Conservation (phyloP, 92 coral and sea anemone species). For the Paramuricea clavata region DNA sequence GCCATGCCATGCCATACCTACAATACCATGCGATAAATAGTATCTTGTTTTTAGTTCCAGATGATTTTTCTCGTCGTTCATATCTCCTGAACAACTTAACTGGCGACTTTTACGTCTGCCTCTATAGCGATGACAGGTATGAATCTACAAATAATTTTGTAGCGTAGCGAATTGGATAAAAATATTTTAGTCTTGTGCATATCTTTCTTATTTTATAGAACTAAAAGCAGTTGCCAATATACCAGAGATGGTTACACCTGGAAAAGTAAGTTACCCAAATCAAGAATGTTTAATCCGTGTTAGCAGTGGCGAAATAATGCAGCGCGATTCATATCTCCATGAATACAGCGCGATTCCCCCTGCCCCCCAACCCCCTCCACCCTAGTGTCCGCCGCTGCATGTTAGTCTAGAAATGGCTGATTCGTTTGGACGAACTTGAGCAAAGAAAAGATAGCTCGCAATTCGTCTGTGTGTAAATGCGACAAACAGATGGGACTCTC, state of each 20-base stretch:
- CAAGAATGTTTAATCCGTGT: too few relatives aligned
- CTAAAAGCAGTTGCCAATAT: constrained; percentile 80
- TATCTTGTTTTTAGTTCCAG: constrained; percentile 60
- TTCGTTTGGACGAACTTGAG: too few relatives aligned
- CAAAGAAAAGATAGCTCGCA: too few relatives aligned
- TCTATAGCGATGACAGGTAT: constrained; percentile 75
- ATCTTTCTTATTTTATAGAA: constrained; percentile 51
- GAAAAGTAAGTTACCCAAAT: constrained; percentile 79
- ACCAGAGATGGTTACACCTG: constrained; percentile 78
- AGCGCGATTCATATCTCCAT: too few relatives aligned
- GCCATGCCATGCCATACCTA: constrained; percentile 1
- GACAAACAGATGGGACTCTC: too few relatives aligned
- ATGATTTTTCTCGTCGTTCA: constrained; percentile 76
- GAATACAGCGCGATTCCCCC: too few relatives aligned
- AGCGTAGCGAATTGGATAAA: background rate
- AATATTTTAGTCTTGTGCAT: background rate
- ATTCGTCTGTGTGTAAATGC: too few relatives aligned
- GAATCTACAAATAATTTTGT: background rate
- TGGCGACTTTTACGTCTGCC: constrained; percentile 75
- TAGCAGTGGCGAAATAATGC: too few relatives aligned
- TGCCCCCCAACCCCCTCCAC: too few relatives aligned
- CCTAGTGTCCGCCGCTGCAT: too few relatives aligned
- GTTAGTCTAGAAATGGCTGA: too few relatives aligned
- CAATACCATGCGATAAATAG: background rate
- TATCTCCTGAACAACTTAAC: constrained; percentile 73